Evolutionary conservation across 2,113 vertebrate species (phyloP), one percentile per base, ranked within the genome.

Genomic region (Varanus salvator): DNA sequence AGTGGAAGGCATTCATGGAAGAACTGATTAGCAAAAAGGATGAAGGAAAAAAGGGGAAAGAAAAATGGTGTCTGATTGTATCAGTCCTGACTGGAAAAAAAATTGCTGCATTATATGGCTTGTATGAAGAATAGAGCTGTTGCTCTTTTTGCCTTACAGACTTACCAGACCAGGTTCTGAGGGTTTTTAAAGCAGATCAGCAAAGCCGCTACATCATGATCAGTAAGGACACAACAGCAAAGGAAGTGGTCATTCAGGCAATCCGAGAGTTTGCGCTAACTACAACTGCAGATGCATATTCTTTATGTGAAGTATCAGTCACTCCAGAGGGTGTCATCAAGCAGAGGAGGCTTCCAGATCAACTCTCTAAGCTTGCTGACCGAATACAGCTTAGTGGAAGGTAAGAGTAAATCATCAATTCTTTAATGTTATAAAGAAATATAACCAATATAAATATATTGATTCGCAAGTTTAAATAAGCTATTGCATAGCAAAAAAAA

Each of bases 181-280:
- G 99, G 68, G 99, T 99, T 92, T 99, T 99, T 94, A 99, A 99
- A 93, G 99, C 98, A 0, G 99, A 99, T 94, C 99, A 99, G 96
- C 98, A 99, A 94, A 99, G 99, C 85, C 98, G 99, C 7, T 99
- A 99, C 96, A 99, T 99, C 94, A 99, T 99, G 99, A 99, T 99
- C 91, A 98, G 99, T 90, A 99, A 99, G 93, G 99, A 99, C 94
- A 99, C 99, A 1, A 99, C 99, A 0, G 99, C 99, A 0, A 99
- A 99, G 92, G 99, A 99, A 95, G 99, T 99, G 85, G 99, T 99
- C 72, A 95, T 98, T 86, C 99, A 99, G 97, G 98, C 98, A 48
- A 99, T 99, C 96, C 96, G 99, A 90, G 99, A 99, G 89, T 99
- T 99, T 71, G 98, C 98, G 64, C 95, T 99, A 87, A 99, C 99